Conservation (phyloP, 2,888 invertebrate species). For the Dinocampus coccinellae region DNA sequence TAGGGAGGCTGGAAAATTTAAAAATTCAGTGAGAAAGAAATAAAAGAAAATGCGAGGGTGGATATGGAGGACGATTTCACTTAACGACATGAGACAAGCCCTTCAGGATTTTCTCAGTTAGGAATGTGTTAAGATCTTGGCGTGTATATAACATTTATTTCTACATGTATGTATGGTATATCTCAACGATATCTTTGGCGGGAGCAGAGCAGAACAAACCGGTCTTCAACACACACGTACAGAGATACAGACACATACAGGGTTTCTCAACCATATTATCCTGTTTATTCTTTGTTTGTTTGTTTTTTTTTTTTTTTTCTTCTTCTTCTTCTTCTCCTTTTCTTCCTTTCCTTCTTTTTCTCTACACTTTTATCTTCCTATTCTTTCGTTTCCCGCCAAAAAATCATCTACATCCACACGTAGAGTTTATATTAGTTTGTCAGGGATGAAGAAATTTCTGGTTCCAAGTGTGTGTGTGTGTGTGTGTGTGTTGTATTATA, state of each 20-base stretch:
- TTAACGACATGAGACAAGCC: neutral
- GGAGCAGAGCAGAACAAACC: neutral
- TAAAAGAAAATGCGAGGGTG: too few species aligned
- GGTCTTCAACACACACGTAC: neutral
- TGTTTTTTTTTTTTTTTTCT: neutral
- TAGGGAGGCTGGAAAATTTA: too few species aligned
- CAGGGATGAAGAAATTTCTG: neutral
- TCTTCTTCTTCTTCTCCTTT: slow-evolving; percentile 6
- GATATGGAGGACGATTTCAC: neutral
- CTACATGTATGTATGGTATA: slow-evolving; percentile 1
- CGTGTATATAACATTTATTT: slow-evolving; percentile 1
- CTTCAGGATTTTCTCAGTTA: neutral
- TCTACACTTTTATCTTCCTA: neutral
- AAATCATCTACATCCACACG: neutral
- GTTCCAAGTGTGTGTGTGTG: neutral
- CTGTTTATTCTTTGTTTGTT: slow-evolving; percentile 10
- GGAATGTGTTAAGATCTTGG: slow-evolving; percentile 5
- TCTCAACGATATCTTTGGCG: slow-evolving; percentile 5
- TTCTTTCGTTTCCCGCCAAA: slow-evolving; percentile 5
- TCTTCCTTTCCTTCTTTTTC: neutral
- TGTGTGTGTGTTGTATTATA: neutral
- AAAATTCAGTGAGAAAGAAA: neutral
- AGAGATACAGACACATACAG: too few species aligned
- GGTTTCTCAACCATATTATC: slow-evolving; percentile 1
- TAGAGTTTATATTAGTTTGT: neutral